Evolutionary conservation across 2,888 invertebrate species (phyloP).

Genomic region (Stratiomys singularior): DNA sequence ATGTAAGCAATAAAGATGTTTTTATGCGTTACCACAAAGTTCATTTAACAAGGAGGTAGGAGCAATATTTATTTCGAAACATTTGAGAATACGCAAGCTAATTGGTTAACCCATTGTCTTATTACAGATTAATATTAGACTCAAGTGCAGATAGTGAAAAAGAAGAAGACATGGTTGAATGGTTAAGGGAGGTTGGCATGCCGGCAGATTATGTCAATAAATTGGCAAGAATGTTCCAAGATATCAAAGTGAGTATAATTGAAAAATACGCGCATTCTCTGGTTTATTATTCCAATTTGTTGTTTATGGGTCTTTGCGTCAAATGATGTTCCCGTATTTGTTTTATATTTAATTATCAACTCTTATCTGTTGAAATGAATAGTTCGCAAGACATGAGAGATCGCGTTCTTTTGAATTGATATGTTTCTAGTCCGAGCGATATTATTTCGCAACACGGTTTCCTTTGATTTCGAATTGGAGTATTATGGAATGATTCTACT

Average conservation of each 20-base stretch:
- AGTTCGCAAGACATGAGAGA: no score
- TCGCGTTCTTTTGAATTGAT: no score
- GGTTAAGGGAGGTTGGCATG: conserved; percentile 98
- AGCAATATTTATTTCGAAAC: conserved; percentile 20
- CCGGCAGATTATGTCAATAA: conserved; percentile 99
- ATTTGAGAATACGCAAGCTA: neutral
- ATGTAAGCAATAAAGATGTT: conserved; percentile 99
- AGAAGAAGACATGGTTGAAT: conserved; percentile 99
- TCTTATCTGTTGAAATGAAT: no score
- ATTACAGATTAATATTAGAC: conserved; percentile 85
- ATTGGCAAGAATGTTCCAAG: conserved; percentile 97
- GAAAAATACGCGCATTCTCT: no score
- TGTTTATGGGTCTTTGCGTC: no score
- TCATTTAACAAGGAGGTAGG: conserved; percentile 86
- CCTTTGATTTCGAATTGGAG: no score
- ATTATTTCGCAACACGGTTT: no score
- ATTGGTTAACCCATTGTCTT: neutral
- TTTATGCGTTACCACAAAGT: conserved; percentile 99
- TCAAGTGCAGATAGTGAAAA: conserved; percentile 99
- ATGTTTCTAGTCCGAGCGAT: no score
- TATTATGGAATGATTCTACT: no score
- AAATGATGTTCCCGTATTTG: no score
- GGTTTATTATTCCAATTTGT: no score
- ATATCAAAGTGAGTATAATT: conserved; percentile 90
- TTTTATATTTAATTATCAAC: no score